Base-by-base conservation (phyloP, 2,797 vertebrate genomes). In the Phataginus tetradactyla region DNA sequence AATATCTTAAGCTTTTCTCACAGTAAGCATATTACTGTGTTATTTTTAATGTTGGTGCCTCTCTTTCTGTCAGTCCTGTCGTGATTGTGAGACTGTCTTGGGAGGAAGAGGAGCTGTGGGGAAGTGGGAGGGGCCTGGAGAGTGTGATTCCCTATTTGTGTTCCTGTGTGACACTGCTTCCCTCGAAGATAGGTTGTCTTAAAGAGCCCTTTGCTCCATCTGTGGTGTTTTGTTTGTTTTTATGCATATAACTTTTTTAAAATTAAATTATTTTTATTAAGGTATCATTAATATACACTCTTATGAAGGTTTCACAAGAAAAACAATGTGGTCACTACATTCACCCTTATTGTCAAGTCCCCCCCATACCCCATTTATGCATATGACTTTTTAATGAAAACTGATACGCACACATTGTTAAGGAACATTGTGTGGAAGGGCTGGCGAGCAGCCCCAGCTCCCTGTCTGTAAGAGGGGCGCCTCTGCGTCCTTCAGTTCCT, bases 1-100 rank as follows among this genome's bases (percentile, higher is more conserved):
- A 86, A 94, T 97, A 88, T 88, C 42, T 91, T 90, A 87, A 89
- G 53, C 57, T 34, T 90, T 94, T 49, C 74, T 64, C 9, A 37
- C 7, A 59, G 55, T 81, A 87, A 88, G 27, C 91, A 34, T 86
- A 64, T 88, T 83, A 92, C 25, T 92, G 8, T 78, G 27, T 74
- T 77, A 79, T 86, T 88, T 95, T 93, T 49, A 93, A 66, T 86
- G 57, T 51, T 32, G 69, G 42, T 68, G 14, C 11, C 53, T 74
- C 23, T 94, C 94, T 34, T 51, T 57, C 57, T 95, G 78, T 63
- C 69, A 42, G 74, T 90, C 17, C 0, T 25, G 3, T 61, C 69
- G 42, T 74, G 84, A 49, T 77, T 55, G 42, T 64, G 72, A 94
- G 37, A 49, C 29, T 51, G 14, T 86, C 53, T 68, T 72, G 5